Evolutionary conservation across 2,113 vertebrate species (phyloP).

Genomic region (Mustelus asterias): DNA sequence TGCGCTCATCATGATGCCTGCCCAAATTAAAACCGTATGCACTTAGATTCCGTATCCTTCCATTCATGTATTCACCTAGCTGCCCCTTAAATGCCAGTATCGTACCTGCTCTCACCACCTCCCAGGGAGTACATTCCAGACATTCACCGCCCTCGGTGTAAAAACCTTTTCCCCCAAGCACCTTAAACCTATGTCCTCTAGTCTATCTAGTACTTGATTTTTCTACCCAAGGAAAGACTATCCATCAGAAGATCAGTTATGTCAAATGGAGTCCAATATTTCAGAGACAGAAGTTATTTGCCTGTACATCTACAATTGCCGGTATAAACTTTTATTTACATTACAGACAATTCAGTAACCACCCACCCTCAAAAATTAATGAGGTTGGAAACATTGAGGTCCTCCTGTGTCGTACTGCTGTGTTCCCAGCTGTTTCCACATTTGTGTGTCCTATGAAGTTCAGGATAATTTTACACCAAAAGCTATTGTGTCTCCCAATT

Average conservation of each 20-base stretch:
- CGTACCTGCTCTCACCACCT: too few species aligned
- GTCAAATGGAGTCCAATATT: neutral
- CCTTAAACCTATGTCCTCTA: too few species aligned
- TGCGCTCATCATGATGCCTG: too few species aligned
- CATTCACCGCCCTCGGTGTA: too few species aligned
- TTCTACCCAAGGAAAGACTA: too few species aligned
- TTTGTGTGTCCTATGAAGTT: slow-evolving; percentile 47
- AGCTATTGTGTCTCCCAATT: slow-evolving; percentile 47
- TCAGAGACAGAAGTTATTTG: neutral
- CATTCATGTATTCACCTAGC: too few species aligned
- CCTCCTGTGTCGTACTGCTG: slow-evolving; percentile 37
- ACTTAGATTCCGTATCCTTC: too few species aligned
- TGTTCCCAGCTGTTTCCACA: slow-evolving; percentile 60
- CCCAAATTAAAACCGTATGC: too few species aligned
- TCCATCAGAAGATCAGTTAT: neutral
- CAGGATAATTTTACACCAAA: slow-evolving; percentile 43
- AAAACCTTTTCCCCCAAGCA: too few species aligned
- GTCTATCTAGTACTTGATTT: too few species aligned
- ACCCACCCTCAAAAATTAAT: neutral
- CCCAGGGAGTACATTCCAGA: too few species aligned
- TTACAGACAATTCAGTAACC: neutral
- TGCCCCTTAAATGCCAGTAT: too few species aligned
- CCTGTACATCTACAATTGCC: neutral
- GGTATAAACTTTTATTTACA: neutral
- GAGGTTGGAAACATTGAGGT: neutral